Base-by-base conservation (phyloP, 2,888 invertebrate genomes). In the Hesperia comma region DNA sequence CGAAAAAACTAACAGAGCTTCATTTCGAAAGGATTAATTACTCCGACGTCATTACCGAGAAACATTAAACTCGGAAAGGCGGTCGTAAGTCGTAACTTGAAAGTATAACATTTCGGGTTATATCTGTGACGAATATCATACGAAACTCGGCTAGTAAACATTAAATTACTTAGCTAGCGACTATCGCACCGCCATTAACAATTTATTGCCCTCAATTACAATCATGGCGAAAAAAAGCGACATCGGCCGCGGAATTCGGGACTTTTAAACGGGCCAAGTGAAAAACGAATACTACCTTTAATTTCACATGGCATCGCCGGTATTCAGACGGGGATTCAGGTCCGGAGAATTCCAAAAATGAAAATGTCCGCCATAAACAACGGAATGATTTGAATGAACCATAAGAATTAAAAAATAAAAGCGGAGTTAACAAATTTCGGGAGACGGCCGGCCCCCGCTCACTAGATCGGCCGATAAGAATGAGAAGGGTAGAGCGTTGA, bases 291-390 rank as follows among this genome's bases (percentile, higher is more conserved):
- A 81, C 79, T 79, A 76, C 78, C 84, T 84, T 90, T 90, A 90
- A 89, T 92, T 92, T 88, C 91, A 88, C 86, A 86, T 84, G 83
- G 87, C 85, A 87, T 88, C 85, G 82, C 82, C 79, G 88, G 90
- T 78, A 88, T 87, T 82, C 85, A 70, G 80, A 74, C 79, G 77
- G 78, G 73, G 73, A 76, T 77, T 74, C 73, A 78, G 75, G 61
- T 75, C 74, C 71, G 71, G 77, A 79, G 90, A 88, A 92, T 92
- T 90, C 87, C 76, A 92, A 92, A 90, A 86, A 91, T 88, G 86
- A 92, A 92, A 92, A 92, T 90, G 90, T 87, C 85, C 86, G 82
- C 92, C 86, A 92, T 92, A 92, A 92, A 92, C 92, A 90, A 91
- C 89, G 74, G 80, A 89, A 86, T 87, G 86, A 92, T 92, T 92